Evolutionary conservation across 2,888 invertebrate species (phyloP).

Genomic region (Branchinecta sandiegonensis): DNA sequence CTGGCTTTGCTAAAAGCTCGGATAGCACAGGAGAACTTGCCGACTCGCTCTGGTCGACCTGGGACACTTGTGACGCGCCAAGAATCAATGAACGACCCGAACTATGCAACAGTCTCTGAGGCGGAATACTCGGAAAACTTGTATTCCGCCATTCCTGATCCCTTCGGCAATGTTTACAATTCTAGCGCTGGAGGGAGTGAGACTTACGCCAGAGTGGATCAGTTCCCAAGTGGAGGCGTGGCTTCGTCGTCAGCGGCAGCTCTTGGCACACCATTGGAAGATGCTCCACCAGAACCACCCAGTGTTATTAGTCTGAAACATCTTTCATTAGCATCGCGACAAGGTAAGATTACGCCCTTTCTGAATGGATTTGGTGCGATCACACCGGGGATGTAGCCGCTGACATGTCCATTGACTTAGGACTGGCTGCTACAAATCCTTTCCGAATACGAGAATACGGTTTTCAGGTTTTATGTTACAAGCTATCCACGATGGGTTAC

Average conservation of each 20-base stretch:
- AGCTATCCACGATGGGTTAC: no score
- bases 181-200: slow-evolving; percentile 11
- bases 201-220: not conserved
- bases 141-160: slow-evolving; percentile 9
- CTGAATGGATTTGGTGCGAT: no score
- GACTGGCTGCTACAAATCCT: no score
- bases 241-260: not conserved
- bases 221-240: not conserved
- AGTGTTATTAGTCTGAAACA: slow-evolving; percentile 7
- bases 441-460: no score
- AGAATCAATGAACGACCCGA: not conserved
- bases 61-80: slow-evolving; percentile 5
- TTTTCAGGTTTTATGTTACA: no score
- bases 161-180: not conserved
- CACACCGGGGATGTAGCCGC: no score
- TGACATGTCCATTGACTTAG: no score
- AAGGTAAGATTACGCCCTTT: not conserved
- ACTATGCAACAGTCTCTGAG: slow-evolving; percentile 4
- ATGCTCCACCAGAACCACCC: slow-evolving; percentile 9
- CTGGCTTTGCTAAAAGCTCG: slow-evolving; percentile 7
- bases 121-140: not conserved
- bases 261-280: not conserved
- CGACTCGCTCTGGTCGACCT: not conserved
- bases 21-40: slow-evolving; percentile 14
- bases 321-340: not conserved